A percentile compares a stretch with the other conserved stretches of the same genome.
phyloP scores from a whole-genome alignment of 1,140 invertebrate genomes.

The Proctacanthus coquilletti region DNA sequence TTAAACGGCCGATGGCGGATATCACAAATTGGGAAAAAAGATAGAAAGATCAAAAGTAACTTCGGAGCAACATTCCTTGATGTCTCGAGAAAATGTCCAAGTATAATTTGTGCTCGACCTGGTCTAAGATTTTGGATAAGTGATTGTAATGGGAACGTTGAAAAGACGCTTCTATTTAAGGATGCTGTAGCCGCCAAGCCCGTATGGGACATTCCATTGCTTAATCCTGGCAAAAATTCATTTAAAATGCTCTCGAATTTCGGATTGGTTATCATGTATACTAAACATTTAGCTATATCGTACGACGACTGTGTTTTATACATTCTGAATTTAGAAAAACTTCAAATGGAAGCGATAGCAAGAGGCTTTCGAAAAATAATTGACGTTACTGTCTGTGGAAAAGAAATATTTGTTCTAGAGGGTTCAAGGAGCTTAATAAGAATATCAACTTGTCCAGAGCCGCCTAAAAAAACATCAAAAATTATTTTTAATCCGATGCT shows the following conservation, averaged over 20 bases:
- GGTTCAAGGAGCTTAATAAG: conserved; percentile 44
- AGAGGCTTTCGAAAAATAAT: conserved; percentile 30
- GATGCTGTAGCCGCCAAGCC: conserved; percentile 43
- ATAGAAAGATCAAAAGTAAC: conserved; percentile 51
- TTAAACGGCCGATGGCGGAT: conserved; percentile 41
- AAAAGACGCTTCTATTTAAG: conserved; percentile 73
- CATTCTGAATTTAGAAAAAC: conserved; percentile 51
- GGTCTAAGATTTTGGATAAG: conserved; percentile 70
- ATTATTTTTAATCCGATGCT: conserved; percentile 25
- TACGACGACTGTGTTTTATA: conserved; percentile 54
- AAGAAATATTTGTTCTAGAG: conserved; percentile 60
- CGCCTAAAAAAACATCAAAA: conserved; percentile 18
- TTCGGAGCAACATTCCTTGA: conserved; percentile 19
- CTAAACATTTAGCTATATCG: conserved; percentile 53
- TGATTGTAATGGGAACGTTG: conserved; percentile 54
- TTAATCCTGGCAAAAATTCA: conserved; percentile 39
- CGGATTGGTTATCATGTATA: conserved; percentile 49
- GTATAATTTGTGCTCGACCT: conserved; percentile 45
- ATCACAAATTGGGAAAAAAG: conserved; percentile 68
- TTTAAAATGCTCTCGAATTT: conserved; percentile 43
- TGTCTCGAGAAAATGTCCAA: conserved; percentile 9
- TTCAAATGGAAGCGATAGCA: conserved; percentile 36
- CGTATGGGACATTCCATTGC: conserved; percentile 42
- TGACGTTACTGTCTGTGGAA: conserved; percentile 21
- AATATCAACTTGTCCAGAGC: conserved; percentile 32